These are phyloP conservation scores for Ctenochaetus hawaiiensis DNA, from an alignment of 2,797 vertebrate species.

Conservation along the genomic window DNA sequence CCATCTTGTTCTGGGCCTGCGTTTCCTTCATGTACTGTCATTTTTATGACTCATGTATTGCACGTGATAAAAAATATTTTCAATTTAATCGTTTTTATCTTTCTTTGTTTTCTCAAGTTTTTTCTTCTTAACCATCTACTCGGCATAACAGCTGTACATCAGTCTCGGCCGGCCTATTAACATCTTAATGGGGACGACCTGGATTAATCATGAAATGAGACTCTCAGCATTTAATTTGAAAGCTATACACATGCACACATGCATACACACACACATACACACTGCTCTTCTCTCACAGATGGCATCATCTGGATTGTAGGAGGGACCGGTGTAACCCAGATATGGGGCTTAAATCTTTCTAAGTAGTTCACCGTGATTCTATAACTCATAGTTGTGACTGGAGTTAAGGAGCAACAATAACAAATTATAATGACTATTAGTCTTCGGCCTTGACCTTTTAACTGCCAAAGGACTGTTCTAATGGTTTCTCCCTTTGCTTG, in stretches of 20 bases:
- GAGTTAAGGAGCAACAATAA: background rate
- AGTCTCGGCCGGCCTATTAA: slow-evolving; percentile 13
- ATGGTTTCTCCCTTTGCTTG: background rate
- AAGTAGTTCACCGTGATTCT: slow-evolving; percentile 45
- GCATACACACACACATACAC: slow-evolving; percentile 22
- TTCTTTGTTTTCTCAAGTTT: background rate
- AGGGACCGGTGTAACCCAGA: slow-evolving; percentile 70
- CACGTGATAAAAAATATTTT: too few relatives aligned
- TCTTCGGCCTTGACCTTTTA: background rate
- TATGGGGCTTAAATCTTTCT: slow-evolving; percentile 72
- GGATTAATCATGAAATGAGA: slow-evolving; percentile 62
- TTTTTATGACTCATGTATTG: background rate
- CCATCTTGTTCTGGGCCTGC: background rate
- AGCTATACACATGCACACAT: slow-evolving; percentile 33
- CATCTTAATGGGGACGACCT: slow-evolving; percentile 44
- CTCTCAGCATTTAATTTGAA: slow-evolving; percentile 57
- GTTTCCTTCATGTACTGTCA: background rate
- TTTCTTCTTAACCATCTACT: slow-evolving; percentile 2
- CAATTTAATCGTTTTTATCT: too few relatives aligned
- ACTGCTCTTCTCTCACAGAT: slow-evolving; percentile 72
- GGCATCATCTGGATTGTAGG: slow-evolving; percentile 69
- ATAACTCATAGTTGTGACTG: slow-evolving; percentile 27
- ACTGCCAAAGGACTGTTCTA: background rate
- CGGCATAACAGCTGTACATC: slow-evolving; percentile 15
- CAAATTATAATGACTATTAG: too few relatives aligned